phyloP scores from a whole-genome alignment of 2,888 invertebrate species.

The Ormyrus rosae region DNA sequence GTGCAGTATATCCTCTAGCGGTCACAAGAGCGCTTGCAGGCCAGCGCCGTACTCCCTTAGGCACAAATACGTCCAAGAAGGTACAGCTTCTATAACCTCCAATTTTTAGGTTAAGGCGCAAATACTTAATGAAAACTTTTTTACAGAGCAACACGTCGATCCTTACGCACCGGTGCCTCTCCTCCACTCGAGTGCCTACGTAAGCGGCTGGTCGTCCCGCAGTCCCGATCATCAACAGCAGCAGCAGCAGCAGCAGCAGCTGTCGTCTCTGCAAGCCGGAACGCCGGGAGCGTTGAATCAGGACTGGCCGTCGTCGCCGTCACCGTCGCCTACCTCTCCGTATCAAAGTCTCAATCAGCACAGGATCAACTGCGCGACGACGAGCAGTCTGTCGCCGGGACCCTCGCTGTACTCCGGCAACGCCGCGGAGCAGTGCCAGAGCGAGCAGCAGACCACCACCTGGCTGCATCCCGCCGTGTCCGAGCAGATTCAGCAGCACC shows the following conservation, averaged over 20 bases:
- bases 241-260: constrained; percentile 59
- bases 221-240: constrained; percentile 69
- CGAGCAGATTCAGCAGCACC: constrained; percentile 79
- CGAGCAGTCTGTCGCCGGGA: constrained; percentile 51
- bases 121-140: background rate
- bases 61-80: constrained; percentile 73
- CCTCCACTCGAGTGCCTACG: constrained; percentile 72
- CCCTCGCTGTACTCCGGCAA: constrained; percentile 57
- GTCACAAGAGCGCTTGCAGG: constrained; percentile 71
- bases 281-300: constrained; percentile 56
- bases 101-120: background rate
- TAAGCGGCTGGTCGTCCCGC: constrained; percentile 71
- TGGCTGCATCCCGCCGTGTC: constrained; percentile 75
- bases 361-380: constrained; percentile 55
- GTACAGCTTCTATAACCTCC: constrained; percentile 56
- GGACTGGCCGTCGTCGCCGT: constrained; percentile 72
- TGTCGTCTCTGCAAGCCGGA: constrained; percentile 51
- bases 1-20: constrained; percentile 65
- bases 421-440: constrained; percentile 63
- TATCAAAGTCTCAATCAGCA: constrained; percentile 59
- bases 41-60: constrained; percentile 72
- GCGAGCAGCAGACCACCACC: constrained; percentile 73
- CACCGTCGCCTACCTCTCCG: constrained; percentile 69
- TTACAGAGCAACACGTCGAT: constrained; percentile 64
- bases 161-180: constrained; percentile 71